Evolutionary conservation across 2,888 invertebrate species (phyloP), one percentile per base, ranked within the genome.

Genomic region (Eupsilia transversa): DNA sequence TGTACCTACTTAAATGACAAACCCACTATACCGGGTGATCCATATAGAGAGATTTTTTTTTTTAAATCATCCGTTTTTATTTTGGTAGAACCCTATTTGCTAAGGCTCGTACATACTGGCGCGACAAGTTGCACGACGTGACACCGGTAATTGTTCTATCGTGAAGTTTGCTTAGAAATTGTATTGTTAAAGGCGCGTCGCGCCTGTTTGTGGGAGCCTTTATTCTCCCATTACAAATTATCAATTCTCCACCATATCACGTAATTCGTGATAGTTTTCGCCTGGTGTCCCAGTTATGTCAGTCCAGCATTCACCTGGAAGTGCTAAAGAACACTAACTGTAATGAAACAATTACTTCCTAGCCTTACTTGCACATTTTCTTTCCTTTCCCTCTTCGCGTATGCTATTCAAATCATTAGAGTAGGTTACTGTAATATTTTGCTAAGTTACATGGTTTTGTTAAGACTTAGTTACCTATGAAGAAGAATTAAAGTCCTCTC

Each of bases 271-370:
- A 56, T 43, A 38, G 33, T 57, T 6, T 49, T 83, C 30, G 68
- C 54, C 63, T 41, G 56, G 35, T 80, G 61, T 72, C 30, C 68
- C 27, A 69, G 84, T 82, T 84, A 79, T 80, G 66, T 70, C 70
- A 80, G 79, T 65, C 63, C 74, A 70, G 72, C 65, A 85, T 79
- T 86, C 83, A 85, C 77, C 80, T 86, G 80, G 83, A 87, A 86
- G 83, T 83, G 74, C 46, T 67, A 74, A 56, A 81, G n/a, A 79
- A 80, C 78, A 79, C 59, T 52, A 52, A 30, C 60, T 46, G 64
- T 76, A 77, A 78, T 74, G 63, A 78, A 77, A 81, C 79, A 79
- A 80, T 87, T 85, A 79, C 83, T 86, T 86, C 83, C 87, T 79
- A 10, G 73, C 65, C 54, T 80, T 66, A 80, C 80, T 78, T 70